Conservation (phyloP, 2,888 invertebrate genomes). For the Panopea generosa region DNA sequence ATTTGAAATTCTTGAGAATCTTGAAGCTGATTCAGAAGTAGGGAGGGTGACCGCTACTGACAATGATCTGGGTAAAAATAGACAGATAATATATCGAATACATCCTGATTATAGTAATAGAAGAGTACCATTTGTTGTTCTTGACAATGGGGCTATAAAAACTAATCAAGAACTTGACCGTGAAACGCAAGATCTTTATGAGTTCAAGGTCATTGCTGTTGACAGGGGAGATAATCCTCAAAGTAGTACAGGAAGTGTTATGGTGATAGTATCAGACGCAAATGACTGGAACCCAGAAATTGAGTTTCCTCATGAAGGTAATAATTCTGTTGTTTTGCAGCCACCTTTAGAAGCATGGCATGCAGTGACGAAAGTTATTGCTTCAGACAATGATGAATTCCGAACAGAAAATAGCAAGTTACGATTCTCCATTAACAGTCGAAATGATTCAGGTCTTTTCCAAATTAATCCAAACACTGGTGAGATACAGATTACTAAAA, state of each 20-base stretch:
- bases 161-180: conserved; percentile 60
- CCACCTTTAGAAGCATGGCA: conserved; percentile 67
- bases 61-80: conserved; percentile 51
- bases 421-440: conserved; percentile 67
- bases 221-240: conserved; percentile 59
- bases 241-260: conserved; percentile 54
- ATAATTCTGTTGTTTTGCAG: conserved; percentile 70
- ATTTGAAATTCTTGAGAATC: conserved; percentile 48
- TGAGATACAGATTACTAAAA: conserved; percentile 65
- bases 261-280: conserved; percentile 73
- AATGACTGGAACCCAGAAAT: conserved; percentile 81
- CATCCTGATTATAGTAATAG: conserved; percentile 32
- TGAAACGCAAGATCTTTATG: conserved; percentile 57
- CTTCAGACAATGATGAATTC: conserved; percentile 74
- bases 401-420: conserved; percentile 74
- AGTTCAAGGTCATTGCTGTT: conserved; percentile 61
- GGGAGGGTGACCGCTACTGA: conserved; percentile 50
- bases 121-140: conserved; percentile 62
- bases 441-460: conserved; percentile 79
- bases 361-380: conserved; percentile 70
- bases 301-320: conserved; percentile 71
- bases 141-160: conserved; percentile 59
- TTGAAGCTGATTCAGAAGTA: conserved; percentile 42
- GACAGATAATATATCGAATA: conserved; percentile 41
- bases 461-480: conserved; percentile 70